A percentile compares a stretch with the other conserved stretches of the same genome.
phyloP scores from a whole-genome alignment of 2,113 vertebrate species.

The Hippopotamus amphibius region DNA sequence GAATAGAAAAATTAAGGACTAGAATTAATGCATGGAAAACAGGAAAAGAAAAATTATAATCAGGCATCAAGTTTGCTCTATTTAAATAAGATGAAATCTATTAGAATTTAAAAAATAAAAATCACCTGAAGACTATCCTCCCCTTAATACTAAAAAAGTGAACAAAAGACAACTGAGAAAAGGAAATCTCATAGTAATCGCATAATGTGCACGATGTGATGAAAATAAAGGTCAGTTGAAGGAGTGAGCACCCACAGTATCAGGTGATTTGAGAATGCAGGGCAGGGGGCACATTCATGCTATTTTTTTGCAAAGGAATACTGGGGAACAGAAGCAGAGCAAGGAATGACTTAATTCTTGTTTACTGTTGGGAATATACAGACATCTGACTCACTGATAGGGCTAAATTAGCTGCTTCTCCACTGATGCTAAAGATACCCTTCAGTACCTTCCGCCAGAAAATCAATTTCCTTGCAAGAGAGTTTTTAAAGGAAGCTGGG shows the following conservation, averaged over 20 bases:
- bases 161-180: background rate
- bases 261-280: background rate
- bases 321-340: conserved; percentile 21
- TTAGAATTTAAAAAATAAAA: conserved; percentile 65
- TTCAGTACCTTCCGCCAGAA: conserved; percentile 78
- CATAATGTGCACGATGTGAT: background rate
- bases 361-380: conserved; percentile 67
- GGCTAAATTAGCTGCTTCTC: conserved; percentile 76
- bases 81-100: conserved; percentile 68
- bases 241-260: background rate
- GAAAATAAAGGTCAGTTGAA: background rate
- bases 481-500: conserved; percentile 63
- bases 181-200: background rate
- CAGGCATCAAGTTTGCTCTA: conserved; percentile 59
- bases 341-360: conserved; percentile 67
- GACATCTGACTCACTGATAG: conserved; percentile 67
- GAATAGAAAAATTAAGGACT: conserved; percentile 75
- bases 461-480: conserved; percentile 78
- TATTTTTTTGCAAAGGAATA: conserved; percentile 31
- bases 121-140: background rate
- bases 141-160: background rate
- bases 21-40: conserved; percentile 68
- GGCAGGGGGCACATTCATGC: background rate
- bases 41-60: conserved; percentile 67
- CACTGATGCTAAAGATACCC: conserved; percentile 75